Evolutionary conservation across 2,888 invertebrate genomes (phyloP).

Genomic region (Chaitophorus viminalis): DNA sequence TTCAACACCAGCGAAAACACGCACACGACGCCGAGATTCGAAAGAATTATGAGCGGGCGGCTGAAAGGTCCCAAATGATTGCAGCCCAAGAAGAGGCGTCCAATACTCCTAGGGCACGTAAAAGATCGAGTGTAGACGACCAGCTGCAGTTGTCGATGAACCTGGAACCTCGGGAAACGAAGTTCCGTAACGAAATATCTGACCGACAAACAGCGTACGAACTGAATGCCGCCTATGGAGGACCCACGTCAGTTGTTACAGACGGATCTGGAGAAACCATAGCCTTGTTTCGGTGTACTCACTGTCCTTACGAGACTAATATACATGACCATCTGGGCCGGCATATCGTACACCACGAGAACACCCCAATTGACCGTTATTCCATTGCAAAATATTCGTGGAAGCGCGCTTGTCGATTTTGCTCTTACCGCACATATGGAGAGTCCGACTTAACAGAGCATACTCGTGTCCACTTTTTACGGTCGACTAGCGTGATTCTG

Average conservation of each 20-base stretch:
- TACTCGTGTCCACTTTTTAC: slow-evolving; percentile 25
- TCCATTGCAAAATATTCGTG: not conserved
- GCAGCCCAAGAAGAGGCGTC: slow-evolving; percentile 1
- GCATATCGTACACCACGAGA: not conserved
- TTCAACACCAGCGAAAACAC: slow-evolving; percentile 84
- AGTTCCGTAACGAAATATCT: slow-evolving; percentile 41
- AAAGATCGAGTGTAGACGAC: not conserved
- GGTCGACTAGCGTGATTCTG: not conserved
- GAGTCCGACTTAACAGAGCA: slow-evolving; percentile 4
- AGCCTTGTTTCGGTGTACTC: not conserved
- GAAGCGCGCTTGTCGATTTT: slow-evolving; percentile 20
- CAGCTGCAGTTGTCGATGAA: not conserved
- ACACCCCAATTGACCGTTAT: not conserved
- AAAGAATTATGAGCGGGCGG: slow-evolving; percentile 11
- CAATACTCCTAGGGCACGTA: not conserved
- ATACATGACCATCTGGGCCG: not conserved
- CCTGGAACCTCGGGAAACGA: not conserved
- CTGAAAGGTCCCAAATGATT: not conserved
- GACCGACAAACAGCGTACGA: slow-evolving; percentile 48
- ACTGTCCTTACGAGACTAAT: slow-evolving; percentile 28
- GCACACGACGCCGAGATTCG: slow-evolving; percentile 66
- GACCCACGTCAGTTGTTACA: not conserved
- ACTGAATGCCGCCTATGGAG: slow-evolving; percentile 43
- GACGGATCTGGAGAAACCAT: not conserved
- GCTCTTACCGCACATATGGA: not conserved